Percentiles rank a stretch among this genome's conserved stretches.
These are phyloP conservation scores for Axinella damicornis DNA, from an alignment of 37 sponge, comb jelly and placozoan species.

Conservation along the genomic window DNA sequence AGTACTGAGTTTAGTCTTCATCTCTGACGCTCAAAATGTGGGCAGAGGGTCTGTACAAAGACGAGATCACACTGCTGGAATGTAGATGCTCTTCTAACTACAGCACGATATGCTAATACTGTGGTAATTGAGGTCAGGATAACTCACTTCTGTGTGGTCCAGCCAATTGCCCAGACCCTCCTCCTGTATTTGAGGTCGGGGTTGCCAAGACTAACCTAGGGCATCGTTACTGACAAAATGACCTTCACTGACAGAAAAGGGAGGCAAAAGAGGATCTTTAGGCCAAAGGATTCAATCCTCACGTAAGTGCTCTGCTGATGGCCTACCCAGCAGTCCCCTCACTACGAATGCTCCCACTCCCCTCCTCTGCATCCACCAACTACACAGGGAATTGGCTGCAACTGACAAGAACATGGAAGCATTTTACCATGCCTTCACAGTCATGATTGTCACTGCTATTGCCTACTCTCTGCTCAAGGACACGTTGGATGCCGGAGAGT, in stretches of 20 bases:
- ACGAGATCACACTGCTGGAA: too few relatives aligned
- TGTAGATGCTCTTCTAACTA: too few relatives aligned
- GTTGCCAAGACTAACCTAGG: too few relatives aligned
- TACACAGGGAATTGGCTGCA: constrained; percentile 27
- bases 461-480: constrained; percentile 59
- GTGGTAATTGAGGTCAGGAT: too few relatives aligned
- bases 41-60: too few relatives aligned
- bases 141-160: too few relatives aligned
- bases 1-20: too few relatives aligned
- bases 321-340: not conserved
- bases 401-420: constrained; percentile 52
- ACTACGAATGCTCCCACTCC: not conserved
- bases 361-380: not conserved
- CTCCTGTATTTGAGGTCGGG: too few relatives aligned
- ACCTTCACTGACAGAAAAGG: not conserved
- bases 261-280: constrained; percentile 43
- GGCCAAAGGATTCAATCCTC: constrained; percentile 45
- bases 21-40: too few relatives aligned
- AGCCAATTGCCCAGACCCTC: too few relatives aligned
- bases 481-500: constrained; percentile 56
- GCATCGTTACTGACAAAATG: too few relatives aligned
- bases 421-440: constrained; percentile 58
- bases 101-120: too few relatives aligned
- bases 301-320: constrained; percentile 31
- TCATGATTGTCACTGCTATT: constrained; percentile 48